A percentile compares a stretch with the other conserved stretches of the same genome.
phyloP scores from a whole-genome alignment of 2,797 vertebrate species.

The Lemur catta region DNA sequence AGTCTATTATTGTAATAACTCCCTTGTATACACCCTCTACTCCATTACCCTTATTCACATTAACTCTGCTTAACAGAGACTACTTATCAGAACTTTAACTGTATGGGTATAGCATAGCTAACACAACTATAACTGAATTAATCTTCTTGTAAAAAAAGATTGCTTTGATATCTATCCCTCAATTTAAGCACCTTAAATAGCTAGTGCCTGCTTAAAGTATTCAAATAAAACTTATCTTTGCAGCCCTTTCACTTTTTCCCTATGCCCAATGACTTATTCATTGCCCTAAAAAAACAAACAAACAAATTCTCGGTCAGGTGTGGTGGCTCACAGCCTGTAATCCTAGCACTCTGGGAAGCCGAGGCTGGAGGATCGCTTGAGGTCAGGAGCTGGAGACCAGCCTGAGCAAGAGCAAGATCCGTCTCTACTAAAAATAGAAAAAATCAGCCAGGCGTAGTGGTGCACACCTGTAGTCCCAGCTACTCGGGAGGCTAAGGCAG shows the following conservation, averaged over 20 bases:
- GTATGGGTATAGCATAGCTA: neutral
- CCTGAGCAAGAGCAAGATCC: too few relatives aligned
- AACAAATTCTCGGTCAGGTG: too few relatives aligned
- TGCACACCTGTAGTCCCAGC: too few relatives aligned
- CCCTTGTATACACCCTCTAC: neutral
- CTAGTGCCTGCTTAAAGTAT: neutral
- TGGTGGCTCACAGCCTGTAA: too few relatives aligned
- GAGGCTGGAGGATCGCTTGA: too few relatives aligned
- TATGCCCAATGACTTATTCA: neutral
- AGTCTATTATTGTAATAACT: neutral
- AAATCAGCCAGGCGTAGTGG: too few relatives aligned
- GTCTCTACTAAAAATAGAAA: too few relatives aligned
- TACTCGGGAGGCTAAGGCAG: too few relatives aligned
- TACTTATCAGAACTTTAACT: neutral
- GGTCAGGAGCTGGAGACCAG: too few relatives aligned
- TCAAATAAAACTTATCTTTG: slow-evolving; percentile 6
- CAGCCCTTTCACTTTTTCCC: neutral
- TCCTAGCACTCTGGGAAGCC: too few relatives aligned
- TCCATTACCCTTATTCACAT: neutral
- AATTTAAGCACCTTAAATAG: neutral
- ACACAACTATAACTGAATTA: neutral
- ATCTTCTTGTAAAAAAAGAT: neutral
- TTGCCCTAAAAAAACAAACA: neutral
- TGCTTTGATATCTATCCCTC: neutral
- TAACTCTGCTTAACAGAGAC: neutral